A percentile compares a stretch with the other conserved stretches of the same genome.
phyloP scores from a whole-genome alignment of 1,140 invertebrate species.

The Bilobella aurantiaca region DNA sequence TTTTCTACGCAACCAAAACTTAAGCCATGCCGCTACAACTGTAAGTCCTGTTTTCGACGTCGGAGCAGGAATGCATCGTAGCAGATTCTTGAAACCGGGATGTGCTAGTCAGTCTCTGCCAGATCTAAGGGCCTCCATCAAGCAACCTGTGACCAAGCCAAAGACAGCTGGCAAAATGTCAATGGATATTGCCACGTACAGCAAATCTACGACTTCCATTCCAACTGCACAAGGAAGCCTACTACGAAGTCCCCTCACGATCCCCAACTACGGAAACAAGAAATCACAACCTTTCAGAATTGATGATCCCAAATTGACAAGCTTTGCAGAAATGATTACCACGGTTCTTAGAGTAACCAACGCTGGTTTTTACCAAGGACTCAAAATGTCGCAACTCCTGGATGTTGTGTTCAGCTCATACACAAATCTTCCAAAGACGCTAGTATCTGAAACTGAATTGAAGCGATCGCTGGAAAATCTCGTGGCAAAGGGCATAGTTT shows the following conservation, averaged over 20 bases:
- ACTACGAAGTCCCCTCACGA: not conserved
- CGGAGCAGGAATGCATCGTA: not conserved
- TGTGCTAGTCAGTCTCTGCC: not conserved
- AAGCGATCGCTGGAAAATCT: not conserved
- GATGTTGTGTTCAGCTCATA: not conserved
- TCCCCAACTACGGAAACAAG: not conserved
- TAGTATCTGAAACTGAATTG: not conserved
- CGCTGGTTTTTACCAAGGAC: not conserved
- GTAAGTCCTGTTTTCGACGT: too few relatives aligned
- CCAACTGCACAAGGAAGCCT: not conserved
- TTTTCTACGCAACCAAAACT: not conserved
- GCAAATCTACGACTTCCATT: not conserved
- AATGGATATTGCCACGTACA: not conserved
- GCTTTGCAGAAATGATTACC: not conserved
- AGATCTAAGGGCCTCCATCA: not conserved
- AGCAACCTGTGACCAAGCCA: not conserved
- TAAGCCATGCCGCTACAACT: not conserved
- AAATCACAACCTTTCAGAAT: not conserved
- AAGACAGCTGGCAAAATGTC: not conserved
- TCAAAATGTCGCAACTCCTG: not conserved
- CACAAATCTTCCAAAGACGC: not conserved
- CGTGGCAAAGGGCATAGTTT: not conserved
- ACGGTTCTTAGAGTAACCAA: not conserved
- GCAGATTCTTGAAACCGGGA: not conserved
- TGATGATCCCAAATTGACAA: not conserved